Evolutionary conservation across 2,797 vertebrate genomes (phyloP).

Genomic region (Labeo calbasu): DNA sequence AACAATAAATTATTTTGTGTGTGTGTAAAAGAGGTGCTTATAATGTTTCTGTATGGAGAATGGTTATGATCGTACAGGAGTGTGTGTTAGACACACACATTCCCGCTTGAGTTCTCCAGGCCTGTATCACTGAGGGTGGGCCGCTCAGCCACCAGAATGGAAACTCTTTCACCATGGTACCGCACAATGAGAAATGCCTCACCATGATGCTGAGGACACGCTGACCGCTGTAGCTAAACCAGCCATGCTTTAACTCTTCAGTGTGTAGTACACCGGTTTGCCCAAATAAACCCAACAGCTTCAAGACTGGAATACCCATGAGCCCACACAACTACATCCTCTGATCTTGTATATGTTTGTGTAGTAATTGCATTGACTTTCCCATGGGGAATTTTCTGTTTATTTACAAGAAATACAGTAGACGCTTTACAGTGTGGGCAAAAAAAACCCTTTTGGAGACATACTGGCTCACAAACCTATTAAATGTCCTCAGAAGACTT

Average conservation of each 20-base stretch:
- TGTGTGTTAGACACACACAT: not conserved
- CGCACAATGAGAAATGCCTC: constrained; percentile 53
- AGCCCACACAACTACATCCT: not conserved
- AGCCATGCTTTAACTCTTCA: not conserved
- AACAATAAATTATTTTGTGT: too few relatives aligned
- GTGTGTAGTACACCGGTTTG: not conserved
- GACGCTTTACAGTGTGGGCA: not conserved
- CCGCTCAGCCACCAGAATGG: constrained; percentile 3
- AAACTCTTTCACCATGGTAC: constrained; percentile 35
- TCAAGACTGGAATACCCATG: constrained; percentile 12
- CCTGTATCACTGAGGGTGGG: not conserved
- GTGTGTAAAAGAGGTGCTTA: too few relatives aligned
- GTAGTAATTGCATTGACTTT: not conserved
- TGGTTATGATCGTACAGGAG: not conserved
- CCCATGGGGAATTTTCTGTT: constrained; percentile 20
- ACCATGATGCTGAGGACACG: constrained; percentile 28
- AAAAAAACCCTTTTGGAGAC: not conserved
- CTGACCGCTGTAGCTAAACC: constrained; percentile 3
- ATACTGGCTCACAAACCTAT: not conserved
- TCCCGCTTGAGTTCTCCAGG: not conserved
- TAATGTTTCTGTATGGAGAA: not conserved
- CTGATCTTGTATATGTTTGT: constrained; percentile 14
- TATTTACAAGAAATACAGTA: constrained; percentile 4
- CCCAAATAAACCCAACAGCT: not conserved
- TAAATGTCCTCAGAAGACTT: not conserved